Evolutionary conservation across 2,797 vertebrate genomes (phyloP), one percentile per base, ranked within the genome.

Genomic region (Pitangus sulphuratus): DNA sequence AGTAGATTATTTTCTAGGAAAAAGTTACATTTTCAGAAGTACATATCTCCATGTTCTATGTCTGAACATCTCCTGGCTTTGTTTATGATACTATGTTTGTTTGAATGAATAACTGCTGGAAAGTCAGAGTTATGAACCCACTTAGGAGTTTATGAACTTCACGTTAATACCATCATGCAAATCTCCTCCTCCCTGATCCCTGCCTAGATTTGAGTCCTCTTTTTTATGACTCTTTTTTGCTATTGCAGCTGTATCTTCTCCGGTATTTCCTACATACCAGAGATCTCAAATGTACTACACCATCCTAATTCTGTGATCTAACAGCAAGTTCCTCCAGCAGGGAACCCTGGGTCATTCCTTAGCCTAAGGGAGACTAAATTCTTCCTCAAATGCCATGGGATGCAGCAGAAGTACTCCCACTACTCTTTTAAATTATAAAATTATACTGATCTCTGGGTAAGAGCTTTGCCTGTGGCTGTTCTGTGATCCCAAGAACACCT

Each of bases 1-100:
- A 91, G 61, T 22, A 80, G 76, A 89, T 88, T 81, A 84, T 93
- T 93, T 94, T 95, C 84, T 91, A 89, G 54, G 77, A 78, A 90
- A 84, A 91, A 75, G 35, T 51, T 80, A 44, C 1, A 2, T 89
- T 91, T 96, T 92, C 45, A 75, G 47, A 89, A 92, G 54, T 53
- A 72, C 28, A 2, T 62, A 54, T 51, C 42, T 92, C 15, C 16
- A 13, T 3, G 1, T 78, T 87, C 69, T 48, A 21, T 85, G 37
- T 42, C 51, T 92, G 62, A 66, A 53, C 47, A 71, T 84, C 45
- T 75, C 25, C 56, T 54, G 57, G 25, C 31, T 95, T 92, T 95
- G 33, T 88, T 89, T 92, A 75, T 56, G 39, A 51, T 81, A 22
- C 28, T 57, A 12, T 61, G 61, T 33, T 83, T 93, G 33, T 69